These are phyloP conservation scores for Thunnus thynnus DNA, from an alignment of 2,113 vertebrate genomes.

Conservation along the genomic window DNA sequence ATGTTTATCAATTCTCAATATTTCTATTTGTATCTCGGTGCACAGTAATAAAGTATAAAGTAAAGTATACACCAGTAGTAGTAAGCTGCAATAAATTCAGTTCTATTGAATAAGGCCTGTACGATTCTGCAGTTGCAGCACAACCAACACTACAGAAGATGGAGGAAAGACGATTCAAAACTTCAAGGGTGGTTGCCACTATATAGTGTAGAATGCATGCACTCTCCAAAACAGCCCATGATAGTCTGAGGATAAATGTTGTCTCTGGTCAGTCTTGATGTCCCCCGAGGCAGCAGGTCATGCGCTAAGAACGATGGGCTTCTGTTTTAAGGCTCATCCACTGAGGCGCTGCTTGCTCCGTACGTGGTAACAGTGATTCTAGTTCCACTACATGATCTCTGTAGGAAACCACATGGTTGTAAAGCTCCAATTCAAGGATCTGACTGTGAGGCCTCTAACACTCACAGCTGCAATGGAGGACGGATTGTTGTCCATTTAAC, in stretches of 20 bases:
- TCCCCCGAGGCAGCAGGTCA: slow-evolving; percentile 37
- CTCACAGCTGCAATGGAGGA: slow-evolving; percentile 31
- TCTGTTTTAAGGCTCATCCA: slow-evolving; percentile 66
- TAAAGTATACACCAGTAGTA: too few relatives aligned
- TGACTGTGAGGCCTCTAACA: slow-evolving; percentile 54
- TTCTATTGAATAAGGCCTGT: neutral
- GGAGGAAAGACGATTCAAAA: neutral
- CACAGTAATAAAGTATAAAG: too few relatives aligned
- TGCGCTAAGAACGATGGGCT: slow-evolving; percentile 30
- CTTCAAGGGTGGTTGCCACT: neutral
- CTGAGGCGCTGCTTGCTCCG: slow-evolving; percentile 38
- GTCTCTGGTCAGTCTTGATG: slow-evolving; percentile 49
- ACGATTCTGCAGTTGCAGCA: neutral
- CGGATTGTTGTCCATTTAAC: slow-evolving; percentile 47
- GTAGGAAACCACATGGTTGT: slow-evolving; percentile 59
- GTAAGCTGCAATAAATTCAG: too few relatives aligned
- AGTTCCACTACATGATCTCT: slow-evolving; percentile 66
- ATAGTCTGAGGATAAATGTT: slow-evolving; percentile 43
- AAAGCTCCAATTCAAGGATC: slow-evolving; percentile 36
- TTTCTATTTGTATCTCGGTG: too few relatives aligned
- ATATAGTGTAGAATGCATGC: neutral
- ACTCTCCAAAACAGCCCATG: neutral
- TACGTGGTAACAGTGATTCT: slow-evolving; percentile 59
- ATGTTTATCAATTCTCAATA: too few relatives aligned
- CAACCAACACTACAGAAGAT: too few relatives aligned